Evolutionary conservation across 1,140 invertebrate species (phyloP), one percentile per base, ranked within the genome.

Genomic region (Ceratina calcarata): DNA sequence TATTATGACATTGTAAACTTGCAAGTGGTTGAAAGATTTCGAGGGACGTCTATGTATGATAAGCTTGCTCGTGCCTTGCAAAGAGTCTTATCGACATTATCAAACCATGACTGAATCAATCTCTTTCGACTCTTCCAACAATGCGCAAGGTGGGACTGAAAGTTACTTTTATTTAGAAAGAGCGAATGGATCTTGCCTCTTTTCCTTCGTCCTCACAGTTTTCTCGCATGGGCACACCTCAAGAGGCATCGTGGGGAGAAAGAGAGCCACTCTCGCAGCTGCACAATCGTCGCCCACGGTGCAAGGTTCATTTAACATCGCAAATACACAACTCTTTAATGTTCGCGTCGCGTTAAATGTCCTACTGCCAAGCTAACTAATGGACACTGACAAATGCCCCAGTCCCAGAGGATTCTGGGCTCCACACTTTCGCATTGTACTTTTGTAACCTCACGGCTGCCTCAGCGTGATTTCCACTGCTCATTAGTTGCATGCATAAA

Each of bases 301-400:
- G 82, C 81, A 24, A 84, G 86, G 81, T 81, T 88, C 86, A 78
- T 88, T 88, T 88, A 87, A 88, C 87, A 82, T 78, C 16, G 79
- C 86, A 85, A 88, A 88, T 86, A 88, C 80, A 86, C 85, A 88
- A 88, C 86, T 88, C 86, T 88, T 88, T 88, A 88, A 86, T 78
- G 84, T 85, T 88, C 37, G 75, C 87, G 83, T 87, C 81, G 82
- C 81, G 65, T 69, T 86, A 80, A 85, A 85, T 74, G 84, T 86
- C 82, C 81, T 51, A 66, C 80, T 78, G 79, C 69, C 74, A 83
- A 53, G 62, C 66, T 60, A 24, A 58, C 77, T 87, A 87, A 87
- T 85, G 83, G 85, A 87, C 86, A 85, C 74, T 87, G 86, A 87
- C 86, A 87, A 87, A 87, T 87, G 80, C 79, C 55, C 37, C 83